Evolutionary conservation across 2,797 vertebrate species (phyloP).

Genomic region (Dendrocincla fuliginosa): DNA sequence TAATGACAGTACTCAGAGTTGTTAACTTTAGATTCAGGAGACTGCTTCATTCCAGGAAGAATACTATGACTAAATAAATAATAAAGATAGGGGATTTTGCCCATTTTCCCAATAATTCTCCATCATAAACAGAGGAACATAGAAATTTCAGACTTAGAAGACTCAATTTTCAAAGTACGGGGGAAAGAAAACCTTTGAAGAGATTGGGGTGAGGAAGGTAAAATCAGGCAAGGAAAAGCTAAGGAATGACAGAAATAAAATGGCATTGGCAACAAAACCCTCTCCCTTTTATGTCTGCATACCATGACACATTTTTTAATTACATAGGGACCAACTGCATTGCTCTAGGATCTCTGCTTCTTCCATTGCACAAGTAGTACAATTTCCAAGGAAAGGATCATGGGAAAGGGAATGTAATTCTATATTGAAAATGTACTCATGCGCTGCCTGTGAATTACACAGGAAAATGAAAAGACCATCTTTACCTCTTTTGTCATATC

Average conservation of each 20-base stretch:
- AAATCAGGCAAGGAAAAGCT: neutral
- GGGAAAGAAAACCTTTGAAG: neutral
- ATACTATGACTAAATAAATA: neutral
- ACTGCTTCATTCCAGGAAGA: neutral
- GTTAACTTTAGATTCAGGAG: neutral
- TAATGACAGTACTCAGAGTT: neutral
- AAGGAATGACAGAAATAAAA: neutral
- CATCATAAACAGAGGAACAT: neutral
- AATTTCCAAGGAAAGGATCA: neutral
- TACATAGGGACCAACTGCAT: neutral
- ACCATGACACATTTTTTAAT: neutral
- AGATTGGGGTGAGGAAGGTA: neutral
- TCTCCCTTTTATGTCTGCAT: neutral
- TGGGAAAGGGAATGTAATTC: neutral
- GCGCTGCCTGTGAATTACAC: neutral
- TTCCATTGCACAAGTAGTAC: neutral
- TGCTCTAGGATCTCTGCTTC: neutral
- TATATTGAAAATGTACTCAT: neutral
- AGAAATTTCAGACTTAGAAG: neutral
- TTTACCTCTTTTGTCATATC: neutral
- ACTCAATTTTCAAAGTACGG: neutral
- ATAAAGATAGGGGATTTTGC: neutral
- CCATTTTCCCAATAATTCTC: neutral
- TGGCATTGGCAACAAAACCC: neutral
- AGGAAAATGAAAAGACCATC: neutral